Base-by-base conservation (phyloP, 2,888 invertebrate species). In the Epistrophe grossulariae region DNA sequence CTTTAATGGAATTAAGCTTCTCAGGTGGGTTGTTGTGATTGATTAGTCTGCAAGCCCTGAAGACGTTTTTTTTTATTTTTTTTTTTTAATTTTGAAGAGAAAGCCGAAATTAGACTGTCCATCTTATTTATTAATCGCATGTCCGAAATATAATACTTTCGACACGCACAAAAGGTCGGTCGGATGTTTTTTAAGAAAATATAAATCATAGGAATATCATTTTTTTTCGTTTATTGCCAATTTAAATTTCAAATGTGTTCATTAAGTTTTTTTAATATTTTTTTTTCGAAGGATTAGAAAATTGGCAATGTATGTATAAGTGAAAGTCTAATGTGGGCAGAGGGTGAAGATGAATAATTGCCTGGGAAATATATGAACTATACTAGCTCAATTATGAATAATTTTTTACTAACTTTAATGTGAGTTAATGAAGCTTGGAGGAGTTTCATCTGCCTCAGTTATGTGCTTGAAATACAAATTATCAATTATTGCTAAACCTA, bases 31-130 rank as follows among this genome's bases (percentile, higher is more conserved):
- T 35, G 38, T 35, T 35, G 31, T 68, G 77, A 84, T 68, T 80
- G 77, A 77, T 72, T 80, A 60, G 50, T 50, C 50, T 48, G 72
- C 13, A 71, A 68, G 79, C 62, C 52, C 45, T 57, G 38, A 19
- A 55, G 74, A 74, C n/a, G 13, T 28, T 40, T 28, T 52, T 7
- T 10, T 24, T 40, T 62, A 7, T 19, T 15, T 59, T 38, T 15
- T 38, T 15, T 59, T n/a, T 8, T 59, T 1, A 3, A 24, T 59
- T 38, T 40, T 52, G 13, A 28, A 76, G 84, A 77, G 84, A 84
- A 84, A 84, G 84, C 80, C 72, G 24, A 77, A 60, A 72, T 77
- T 72, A 72, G 62, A 55, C 66, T 84, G 66, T 80, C 66, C 64
- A 60, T 71, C 70, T 71, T 35, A 19, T 64, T 71, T 43, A 71